phyloP scores from a whole-genome alignment of 2,888 invertebrate genomes.

The Lithophane socia region DNA sequence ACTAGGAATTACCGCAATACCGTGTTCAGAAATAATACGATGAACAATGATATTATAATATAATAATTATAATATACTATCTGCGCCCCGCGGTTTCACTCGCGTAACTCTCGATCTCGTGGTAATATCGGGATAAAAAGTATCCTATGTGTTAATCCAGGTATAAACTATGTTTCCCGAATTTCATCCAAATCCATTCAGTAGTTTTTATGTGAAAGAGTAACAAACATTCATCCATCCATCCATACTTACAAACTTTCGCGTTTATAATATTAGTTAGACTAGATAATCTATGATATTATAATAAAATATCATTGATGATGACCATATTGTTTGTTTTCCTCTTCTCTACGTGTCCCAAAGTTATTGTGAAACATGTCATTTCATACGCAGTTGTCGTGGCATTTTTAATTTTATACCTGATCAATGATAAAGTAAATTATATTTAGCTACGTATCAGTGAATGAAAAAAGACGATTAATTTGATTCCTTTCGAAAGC shows the following conservation, averaged over 20 bases:
- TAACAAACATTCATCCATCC: no score
- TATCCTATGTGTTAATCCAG: no score
- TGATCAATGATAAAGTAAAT: not conserved
- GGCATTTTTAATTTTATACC: not conserved
- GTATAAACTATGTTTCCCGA: no score
- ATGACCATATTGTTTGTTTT: slow-evolving; percentile 1
- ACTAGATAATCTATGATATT: no score
- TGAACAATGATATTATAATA: not conserved
- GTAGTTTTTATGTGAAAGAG: no score
- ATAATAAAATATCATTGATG: not conserved
- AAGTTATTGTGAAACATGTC: slow-evolving; percentile 6
- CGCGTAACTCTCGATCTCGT: no score
- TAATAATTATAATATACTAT: no score
- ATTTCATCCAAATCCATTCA: no score
- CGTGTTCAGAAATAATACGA: slow-evolving; percentile 13
- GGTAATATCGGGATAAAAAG: no score
- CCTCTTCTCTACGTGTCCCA: not conserved
- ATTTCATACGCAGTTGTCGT: slow-evolving; percentile 2
- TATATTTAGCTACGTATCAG: not conserved
- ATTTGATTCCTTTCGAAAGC: not conserved
- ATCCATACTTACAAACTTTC: no score
- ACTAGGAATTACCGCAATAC: slow-evolving; percentile 5
- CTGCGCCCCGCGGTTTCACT: no score
- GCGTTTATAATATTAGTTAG: no score
- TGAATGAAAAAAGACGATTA: not conserved